These are phyloP conservation scores for Steromphala cineraria DNA, from an alignment of 2,888 invertebrate species.

Conservation along the genomic window DNA sequence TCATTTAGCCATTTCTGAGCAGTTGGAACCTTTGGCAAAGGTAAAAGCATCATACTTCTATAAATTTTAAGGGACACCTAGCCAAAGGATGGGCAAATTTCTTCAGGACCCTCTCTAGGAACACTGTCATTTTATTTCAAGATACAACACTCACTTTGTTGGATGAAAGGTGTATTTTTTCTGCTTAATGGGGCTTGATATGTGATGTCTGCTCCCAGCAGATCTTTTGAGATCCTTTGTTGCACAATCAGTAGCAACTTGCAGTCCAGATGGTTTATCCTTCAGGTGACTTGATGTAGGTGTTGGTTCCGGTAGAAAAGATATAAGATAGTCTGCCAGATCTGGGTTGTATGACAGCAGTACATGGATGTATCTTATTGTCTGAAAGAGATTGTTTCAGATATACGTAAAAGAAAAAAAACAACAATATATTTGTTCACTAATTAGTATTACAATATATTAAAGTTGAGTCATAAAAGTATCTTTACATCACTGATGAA, in stretches of 20 bases:
- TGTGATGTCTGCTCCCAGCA: not conserved
- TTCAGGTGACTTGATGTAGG: not conserved
- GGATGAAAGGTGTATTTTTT: not conserved
- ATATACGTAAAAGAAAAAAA: not conserved
- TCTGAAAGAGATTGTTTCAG: constrained; percentile 34
- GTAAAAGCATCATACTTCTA: no score
- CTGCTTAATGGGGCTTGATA: not conserved
- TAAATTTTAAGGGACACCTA: no score
- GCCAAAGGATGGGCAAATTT: no score
- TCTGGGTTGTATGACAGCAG: constrained; percentile 40
- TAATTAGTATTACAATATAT: no score
- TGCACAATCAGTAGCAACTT: not conserved
- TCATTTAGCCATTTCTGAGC: no score
- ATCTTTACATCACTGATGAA: no score
- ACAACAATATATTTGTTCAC: not conserved
- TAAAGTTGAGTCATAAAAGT: no score
- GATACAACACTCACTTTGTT: no score
- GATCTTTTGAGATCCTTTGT: not conserved
- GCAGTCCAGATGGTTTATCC: not conserved
- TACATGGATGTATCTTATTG: constrained; percentile 41
- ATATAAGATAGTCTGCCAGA: constrained; percentile 40
- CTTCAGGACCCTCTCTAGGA: no score
- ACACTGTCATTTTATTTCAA: no score
- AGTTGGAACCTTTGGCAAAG: no score
- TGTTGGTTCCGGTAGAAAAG: constrained; percentile 37